Percentiles rank a stretch among this genome's conserved stretches.
Conservation (phyloP, 2,888 invertebrate species). For the Stenichneumon culpator region DNA sequence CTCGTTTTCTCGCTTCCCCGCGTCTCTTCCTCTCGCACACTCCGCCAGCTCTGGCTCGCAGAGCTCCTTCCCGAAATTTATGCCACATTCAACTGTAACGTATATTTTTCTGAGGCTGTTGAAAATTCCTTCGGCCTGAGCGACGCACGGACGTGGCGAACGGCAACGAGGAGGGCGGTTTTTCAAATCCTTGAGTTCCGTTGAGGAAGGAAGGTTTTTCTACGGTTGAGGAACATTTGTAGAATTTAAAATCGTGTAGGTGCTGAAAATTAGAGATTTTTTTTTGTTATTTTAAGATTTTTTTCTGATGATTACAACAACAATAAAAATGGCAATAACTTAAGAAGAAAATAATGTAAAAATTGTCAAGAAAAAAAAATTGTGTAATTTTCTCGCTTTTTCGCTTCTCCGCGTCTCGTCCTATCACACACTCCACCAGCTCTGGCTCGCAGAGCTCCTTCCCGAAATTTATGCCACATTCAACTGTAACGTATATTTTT, state of each 20-base stretch:
- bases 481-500: constrained; percentile 10
- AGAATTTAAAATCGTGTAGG: too few species aligned
- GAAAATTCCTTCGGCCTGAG: constrained; percentile 1
- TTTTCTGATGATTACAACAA: too few species aligned
- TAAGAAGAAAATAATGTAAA: too few species aligned
- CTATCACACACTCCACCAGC: constrained; percentile 20
- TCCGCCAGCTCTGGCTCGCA: not conserved
- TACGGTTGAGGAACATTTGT: too few species aligned
- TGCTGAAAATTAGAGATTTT: too few species aligned
- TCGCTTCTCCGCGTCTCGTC: constrained; percentile 70
- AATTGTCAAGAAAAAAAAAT: too few species aligned
- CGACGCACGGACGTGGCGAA: too few species aligned
- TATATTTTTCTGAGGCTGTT: not conserved
- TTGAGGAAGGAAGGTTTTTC: too few species aligned
- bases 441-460: not conserved
- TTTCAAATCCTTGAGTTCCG: not conserved
- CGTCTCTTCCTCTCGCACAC: constrained; percentile 63
- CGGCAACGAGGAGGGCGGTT: not conserved
- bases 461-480: constrained; percentile 53
- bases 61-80: constrained; percentile 32
- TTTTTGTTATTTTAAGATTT: too few species aligned
- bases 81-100: constrained; percentile 42
- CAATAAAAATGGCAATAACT: too few species aligned
- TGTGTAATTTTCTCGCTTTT: too few species aligned
- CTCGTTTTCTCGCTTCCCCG: constrained; percentile 70